Conservation (phyloP, 2,888 invertebrate genomes). For the Lycocerus yunnanus region DNA sequence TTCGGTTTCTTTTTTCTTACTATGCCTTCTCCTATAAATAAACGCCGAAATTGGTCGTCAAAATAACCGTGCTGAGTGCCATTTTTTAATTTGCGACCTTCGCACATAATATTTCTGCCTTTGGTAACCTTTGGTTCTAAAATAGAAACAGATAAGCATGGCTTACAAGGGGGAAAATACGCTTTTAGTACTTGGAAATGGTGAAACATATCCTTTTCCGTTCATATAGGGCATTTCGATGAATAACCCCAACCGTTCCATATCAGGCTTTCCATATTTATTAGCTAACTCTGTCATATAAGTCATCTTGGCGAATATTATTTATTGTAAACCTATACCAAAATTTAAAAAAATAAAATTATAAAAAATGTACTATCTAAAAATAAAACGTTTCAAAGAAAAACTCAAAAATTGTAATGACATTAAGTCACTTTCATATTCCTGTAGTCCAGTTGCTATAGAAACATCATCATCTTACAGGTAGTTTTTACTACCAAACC, state of each 20-base stretch:
- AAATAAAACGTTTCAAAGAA: not conserved
- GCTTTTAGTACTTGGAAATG: slow-evolving; percentile 40
- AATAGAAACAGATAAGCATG: not conserved
- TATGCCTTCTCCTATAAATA: slow-evolving; percentile 54
- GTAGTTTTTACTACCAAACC: no score
- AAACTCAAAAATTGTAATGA: not conserved
- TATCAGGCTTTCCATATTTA: slow-evolving; percentile 50
- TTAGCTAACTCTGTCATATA: slow-evolving; percentile 9
- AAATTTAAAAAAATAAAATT: not conserved
- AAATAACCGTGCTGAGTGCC: slow-evolving; percentile 57
- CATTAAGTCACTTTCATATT: not conserved
- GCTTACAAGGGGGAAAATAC: not conserved
- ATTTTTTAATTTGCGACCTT: slow-evolving; percentile 50
- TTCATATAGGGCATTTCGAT: slow-evolving; percentile 55
- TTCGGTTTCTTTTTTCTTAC: slow-evolving; percentile 20
- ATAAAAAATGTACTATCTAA: no score
- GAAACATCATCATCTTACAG: no score
- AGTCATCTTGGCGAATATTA: not conserved
- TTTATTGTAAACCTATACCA: not conserved
- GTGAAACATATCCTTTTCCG: slow-evolving; percentile 46
- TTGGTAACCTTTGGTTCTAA: slow-evolving; percentile 34
- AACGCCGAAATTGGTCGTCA: slow-evolving; percentile 53
- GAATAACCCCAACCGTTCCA: slow-evolving; percentile 55
- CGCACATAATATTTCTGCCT: slow-evolving; percentile 47
- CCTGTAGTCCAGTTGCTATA: not conserved